These are phyloP conservation scores for Timema cristinae DNA, from an alignment of 2,888 invertebrate genomes.

Conservation along the genomic window DNA sequence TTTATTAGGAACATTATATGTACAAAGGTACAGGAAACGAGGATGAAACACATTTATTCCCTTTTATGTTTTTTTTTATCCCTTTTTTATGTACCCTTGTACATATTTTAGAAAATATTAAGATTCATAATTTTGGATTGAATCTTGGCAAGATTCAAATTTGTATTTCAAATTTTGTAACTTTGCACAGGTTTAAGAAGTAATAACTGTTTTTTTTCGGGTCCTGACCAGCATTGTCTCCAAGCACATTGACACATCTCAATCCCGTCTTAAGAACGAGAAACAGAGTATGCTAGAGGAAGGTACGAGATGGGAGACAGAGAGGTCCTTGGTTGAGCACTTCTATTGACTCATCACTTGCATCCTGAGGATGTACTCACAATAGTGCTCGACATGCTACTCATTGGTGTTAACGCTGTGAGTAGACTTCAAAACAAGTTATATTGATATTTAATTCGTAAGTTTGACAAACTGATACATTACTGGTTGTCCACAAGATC, in stretches of 20 bases:
- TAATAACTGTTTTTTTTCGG: background rate
- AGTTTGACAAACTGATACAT: background rate
- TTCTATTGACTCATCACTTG: conserved; percentile 55
- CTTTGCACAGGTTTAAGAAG: background rate
- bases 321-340: conserved; percentile 50
- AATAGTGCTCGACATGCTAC: conserved; percentile 59
- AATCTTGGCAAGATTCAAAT: background rate
- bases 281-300: conserved; percentile 30
- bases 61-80: background rate
- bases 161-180: too few species aligned
- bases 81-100: too few species aligned
- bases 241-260: conserved; percentile 54
- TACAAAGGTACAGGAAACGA: too few species aligned
- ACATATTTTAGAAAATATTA: too few species aligned
- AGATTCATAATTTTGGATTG: background rate
- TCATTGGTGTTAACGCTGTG: conserved; percentile 63
- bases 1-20: too few species aligned
- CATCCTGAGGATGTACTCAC: conserved; percentile 59
- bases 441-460: background rate
- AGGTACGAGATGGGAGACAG: conserved; percentile 21
- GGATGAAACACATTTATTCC: background rate
- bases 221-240: conserved; percentile 50
- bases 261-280: conserved; percentile 40
- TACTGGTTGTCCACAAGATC: too few species aligned
- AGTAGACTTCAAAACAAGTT: conserved; percentile 27